phyloP scores from a whole-genome alignment of 2,113 vertebrate species.

The Pteronura brasiliensis region DNA sequence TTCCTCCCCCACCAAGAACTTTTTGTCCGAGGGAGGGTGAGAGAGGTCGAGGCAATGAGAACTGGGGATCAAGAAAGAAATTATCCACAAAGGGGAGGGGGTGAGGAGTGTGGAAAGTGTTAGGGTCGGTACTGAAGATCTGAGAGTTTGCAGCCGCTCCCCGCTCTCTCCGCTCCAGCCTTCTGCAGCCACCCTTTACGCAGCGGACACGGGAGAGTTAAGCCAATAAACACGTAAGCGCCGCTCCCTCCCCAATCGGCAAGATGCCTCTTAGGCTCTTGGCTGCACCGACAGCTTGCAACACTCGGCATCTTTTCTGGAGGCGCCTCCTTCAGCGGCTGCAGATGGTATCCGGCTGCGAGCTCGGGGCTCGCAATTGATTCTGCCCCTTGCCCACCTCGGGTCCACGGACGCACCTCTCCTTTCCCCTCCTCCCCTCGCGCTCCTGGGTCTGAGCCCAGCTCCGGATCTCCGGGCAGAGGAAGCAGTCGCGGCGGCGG shows the following conservation, averaged over 20 bases:
- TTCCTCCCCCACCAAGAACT: conserved; percentile 19
- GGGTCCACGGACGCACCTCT: conserved; percentile 43
- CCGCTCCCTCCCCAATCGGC: conserved; percentile 82
- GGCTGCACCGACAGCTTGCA: conserved; percentile 80
- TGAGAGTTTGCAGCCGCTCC: background rate
- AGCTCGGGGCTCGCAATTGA: conserved; percentile 61
- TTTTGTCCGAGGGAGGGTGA: conserved; percentile 7
- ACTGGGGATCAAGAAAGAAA: background rate
- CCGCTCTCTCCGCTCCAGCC: background rate
- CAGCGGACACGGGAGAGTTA: conserved; percentile 85
- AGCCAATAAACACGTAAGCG: conserved; percentile 86
- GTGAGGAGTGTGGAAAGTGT: too few relatives aligned
- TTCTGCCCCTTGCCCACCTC: conserved; percentile 31
- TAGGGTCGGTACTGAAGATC: background rate
- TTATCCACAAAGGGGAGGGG: background rate
- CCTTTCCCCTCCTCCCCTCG: conserved; percentile 41
- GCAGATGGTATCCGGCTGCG: conserved; percentile 70
- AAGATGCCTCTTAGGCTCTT: conserved; percentile 82
- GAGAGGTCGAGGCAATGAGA: background rate
- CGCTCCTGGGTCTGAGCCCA: conserved; percentile 50
- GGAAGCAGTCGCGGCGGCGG: conserved; percentile 51
- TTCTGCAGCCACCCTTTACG: conserved; percentile 50
- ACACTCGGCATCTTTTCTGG: conserved; percentile 79
- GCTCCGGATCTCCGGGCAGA: conserved; percentile 29
- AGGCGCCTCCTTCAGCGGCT: conserved; percentile 78